These are phyloP conservation scores for Ennomos fuscantarius DNA, from an alignment of 2,888 invertebrate genomes.

Conservation along the genomic window DNA sequence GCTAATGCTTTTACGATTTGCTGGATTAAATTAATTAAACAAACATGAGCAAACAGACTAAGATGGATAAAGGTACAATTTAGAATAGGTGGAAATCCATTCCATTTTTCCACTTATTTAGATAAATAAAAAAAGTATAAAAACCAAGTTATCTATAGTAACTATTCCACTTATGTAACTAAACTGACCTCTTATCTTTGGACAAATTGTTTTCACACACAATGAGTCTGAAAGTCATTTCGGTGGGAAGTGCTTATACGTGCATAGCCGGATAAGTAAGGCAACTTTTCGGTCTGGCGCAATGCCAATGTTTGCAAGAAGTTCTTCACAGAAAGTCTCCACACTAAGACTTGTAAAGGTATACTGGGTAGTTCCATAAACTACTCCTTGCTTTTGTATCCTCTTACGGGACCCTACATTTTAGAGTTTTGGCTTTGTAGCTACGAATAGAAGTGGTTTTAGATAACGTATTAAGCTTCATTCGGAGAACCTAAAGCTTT, in stretches of 20 bases:
- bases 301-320: slow-evolving; percentile 70
- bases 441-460: not conserved
- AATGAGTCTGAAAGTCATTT: slow-evolving; percentile 51
- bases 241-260: slow-evolving; percentile 59
- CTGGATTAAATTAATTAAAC: not conserved
- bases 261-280: slow-evolving; percentile 59
- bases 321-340: slow-evolving; percentile 47
- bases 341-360: slow-evolving; percentile 52
- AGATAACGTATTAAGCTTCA: no score
- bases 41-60: slow-evolving; percentile 1
- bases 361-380: slow-evolving; percentile 61
- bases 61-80: no score
- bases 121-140: no score
- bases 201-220: slow-evolving; percentile 30
- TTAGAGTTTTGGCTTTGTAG: slow-evolving; percentile 35
- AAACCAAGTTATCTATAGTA: not conserved
- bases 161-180: slow-evolving; percentile 5
- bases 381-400: slow-evolving; percentile 52
- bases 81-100: no score
- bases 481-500: no score
- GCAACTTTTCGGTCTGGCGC: slow-evolving; percentile 63
- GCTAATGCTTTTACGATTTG: slow-evolving; percentile 22
- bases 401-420: slow-evolving; percentile 43
- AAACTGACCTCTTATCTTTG: slow-evolving; percentile 12
- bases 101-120: no score